Conservation (phyloP, 1,140 invertebrate genomes). For the Aphelinus atriplicis region DNA sequence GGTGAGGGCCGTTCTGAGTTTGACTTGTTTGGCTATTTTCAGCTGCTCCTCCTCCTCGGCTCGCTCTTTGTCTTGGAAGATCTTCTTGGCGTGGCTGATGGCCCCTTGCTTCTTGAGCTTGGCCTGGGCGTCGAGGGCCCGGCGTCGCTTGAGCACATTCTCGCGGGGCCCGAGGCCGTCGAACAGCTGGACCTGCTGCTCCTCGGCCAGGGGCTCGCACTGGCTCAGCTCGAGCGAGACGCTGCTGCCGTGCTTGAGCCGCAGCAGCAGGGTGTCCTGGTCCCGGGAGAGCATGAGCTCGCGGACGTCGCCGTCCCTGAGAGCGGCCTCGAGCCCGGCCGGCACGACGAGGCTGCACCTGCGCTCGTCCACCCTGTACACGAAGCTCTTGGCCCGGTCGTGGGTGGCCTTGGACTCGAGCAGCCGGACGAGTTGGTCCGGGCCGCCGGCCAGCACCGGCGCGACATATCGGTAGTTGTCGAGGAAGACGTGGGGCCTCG, state of each 20-base stretch:
- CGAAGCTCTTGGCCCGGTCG: conserved; percentile 66
- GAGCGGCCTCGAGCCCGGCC: conserved; percentile 77
- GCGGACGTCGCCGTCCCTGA: conserved; percentile 79
- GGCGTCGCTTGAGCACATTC: conserved; percentile 70
- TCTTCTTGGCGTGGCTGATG: conserved; percentile 72
- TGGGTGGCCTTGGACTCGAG: conserved; percentile 70
- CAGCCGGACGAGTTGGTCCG: conserved; percentile 72
- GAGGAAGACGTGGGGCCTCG: conserved; percentile 72
- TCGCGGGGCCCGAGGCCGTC: conserved; percentile 74
- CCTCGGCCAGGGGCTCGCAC: conserved; percentile 44
- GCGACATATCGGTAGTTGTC: conserved; percentile 80
- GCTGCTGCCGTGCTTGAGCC: conserved; percentile 77
- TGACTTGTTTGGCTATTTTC: conserved; percentile 64
- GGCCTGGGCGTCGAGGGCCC: conserved; percentile 68
- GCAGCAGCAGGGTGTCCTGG: conserved; percentile 77
- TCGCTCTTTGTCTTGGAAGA: conserved; percentile 81
- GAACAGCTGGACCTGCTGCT: conserved; percentile 59
- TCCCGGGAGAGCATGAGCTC: conserved; percentile 81
- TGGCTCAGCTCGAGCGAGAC: conserved; percentile 75
- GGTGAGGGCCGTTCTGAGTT: conserved; percentile 57
- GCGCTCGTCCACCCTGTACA: conserved; percentile 80
- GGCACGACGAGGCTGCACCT: conserved; percentile 80
- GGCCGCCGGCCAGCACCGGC: conserved; percentile 73
- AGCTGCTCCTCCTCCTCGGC: conserved; percentile 70
- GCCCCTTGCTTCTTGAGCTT: conserved; percentile 70